Evolutionary conservation across 2,113 vertebrate genomes (phyloP).

Genomic region (Paramisgurnus dabryanus): DNA sequence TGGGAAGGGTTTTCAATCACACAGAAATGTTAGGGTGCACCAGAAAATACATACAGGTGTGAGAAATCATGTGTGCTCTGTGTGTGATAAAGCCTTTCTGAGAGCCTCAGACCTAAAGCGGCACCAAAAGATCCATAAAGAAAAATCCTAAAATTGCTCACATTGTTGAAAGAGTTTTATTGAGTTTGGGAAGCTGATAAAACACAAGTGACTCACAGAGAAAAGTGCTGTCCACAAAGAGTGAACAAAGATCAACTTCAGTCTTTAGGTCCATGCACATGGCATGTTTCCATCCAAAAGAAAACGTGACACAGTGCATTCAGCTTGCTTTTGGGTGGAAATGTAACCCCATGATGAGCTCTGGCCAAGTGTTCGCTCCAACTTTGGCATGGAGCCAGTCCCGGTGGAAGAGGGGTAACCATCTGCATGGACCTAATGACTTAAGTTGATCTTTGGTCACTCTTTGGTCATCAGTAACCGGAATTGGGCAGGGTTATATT

Average conservation of each 20-base stretch:
- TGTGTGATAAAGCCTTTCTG: neutral
- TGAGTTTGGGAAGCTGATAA: neutral
- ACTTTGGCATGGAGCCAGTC: neutral
- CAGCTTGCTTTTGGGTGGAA: too few species aligned
- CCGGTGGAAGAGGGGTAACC: too few species aligned
- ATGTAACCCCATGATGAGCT: too few species aligned
- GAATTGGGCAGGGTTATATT: too few species aligned
- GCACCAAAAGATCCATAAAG: too few species aligned
- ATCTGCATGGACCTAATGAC: too few species aligned
- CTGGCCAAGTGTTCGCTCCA: neutral
- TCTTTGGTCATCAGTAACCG: too few species aligned
- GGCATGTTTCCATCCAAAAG: neutral
- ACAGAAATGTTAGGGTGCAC: neutral
- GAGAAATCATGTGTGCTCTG: neutral
- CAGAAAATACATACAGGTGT: neutral
- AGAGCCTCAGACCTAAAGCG: neutral
- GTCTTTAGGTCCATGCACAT: neutral
- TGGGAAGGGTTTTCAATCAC: neutral
- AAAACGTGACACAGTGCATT: too few species aligned
- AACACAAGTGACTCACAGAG: neutral
- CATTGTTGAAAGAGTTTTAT: neutral
- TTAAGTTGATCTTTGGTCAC: too few species aligned
- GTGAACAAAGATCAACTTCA: neutral
- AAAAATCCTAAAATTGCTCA: too few species aligned
- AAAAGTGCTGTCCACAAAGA: neutral